These are phyloP conservation scores for Odontomachus brunneus DNA, from an alignment of 1,140 invertebrate genomes.

Conservation along the genomic window DNA sequence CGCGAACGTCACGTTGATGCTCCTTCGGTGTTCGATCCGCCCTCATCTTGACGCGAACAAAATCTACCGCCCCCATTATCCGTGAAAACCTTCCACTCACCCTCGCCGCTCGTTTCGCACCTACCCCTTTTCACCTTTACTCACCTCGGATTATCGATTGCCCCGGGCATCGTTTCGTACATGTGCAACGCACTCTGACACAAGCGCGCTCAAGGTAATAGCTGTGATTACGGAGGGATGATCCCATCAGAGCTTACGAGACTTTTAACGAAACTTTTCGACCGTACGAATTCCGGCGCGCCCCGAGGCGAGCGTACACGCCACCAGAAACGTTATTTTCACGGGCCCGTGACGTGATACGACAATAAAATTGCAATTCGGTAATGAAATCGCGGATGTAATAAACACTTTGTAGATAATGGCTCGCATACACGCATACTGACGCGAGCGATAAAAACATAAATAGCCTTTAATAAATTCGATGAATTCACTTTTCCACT, in stretches of 20 bases:
- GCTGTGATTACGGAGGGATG: conserved; percentile 72
- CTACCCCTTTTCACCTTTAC: conserved; percentile 74
- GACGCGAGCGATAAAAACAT: conserved; percentile 12
- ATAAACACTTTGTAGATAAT: conserved; percentile 55
- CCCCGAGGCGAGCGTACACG: conserved; percentile 25
- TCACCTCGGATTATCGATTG: conserved; percentile 73
- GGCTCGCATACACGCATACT: background rate
- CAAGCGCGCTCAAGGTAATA: conserved; percentile 68
- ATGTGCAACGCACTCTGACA: conserved; percentile 53
- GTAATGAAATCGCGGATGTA: conserved; percentile 46
- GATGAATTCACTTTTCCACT: conserved; percentile 27
- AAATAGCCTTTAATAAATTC: conserved; percentile 44
- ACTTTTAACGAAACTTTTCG: conserved; percentile 64
- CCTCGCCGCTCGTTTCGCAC: conserved; percentile 70
- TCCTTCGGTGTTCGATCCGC: conserved; percentile 63
- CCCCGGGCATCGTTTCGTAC: conserved; percentile 63
- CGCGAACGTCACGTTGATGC: conserved; percentile 6
- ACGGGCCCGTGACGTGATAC: conserved; percentile 16
- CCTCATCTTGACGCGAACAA: conserved; percentile 62
- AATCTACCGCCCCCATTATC: conserved; percentile 72
- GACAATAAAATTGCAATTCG: conserved; percentile 59
- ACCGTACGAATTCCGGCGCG: conserved; percentile 39
- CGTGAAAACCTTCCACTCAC: conserved; percentile 70
- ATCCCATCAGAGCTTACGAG: conserved; percentile 70
- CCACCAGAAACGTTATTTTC: conserved; percentile 50